Base-by-base conservation (phyloP, 2,797 vertebrate species). In the Sciaenops ocellatus region DNA sequence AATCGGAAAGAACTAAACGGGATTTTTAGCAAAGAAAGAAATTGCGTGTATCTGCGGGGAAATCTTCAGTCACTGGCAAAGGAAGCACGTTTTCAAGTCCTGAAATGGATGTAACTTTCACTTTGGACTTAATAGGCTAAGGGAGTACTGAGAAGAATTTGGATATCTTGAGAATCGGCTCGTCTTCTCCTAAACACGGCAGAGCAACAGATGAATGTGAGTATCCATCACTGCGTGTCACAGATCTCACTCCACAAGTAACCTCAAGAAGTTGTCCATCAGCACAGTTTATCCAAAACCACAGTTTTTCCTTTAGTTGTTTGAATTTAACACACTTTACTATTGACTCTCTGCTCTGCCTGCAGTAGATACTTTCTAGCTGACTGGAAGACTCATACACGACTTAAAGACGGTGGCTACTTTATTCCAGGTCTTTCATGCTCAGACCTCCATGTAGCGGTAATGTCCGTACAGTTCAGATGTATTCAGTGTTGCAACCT, bases 201-300 rank as follows among this genome's bases (percentile, higher is more conserved):
- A 69, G 75, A 82, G 78, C 88, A 92, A 74, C 95, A 90, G 86
- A 95, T 95, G 95, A 92, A 91, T 94, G 95, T 96, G 91, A 96
- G 95, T 95, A 83, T 93, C 67, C 65, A 65, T 57, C 79, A 22
- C 56, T 38, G 28, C 59, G 18, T 12, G 52, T 18, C 73, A 13
- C 44, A 17, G 0, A 55, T 50, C 66, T 12, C 26, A 50, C 59
- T 34, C 5, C 57, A 26, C 28, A n/a, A 51, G 60, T 55, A 41
- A 69, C 28, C 56, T 60, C 34, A 1, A 17, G 22, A 55, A 76
- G 63, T 64, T 77, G 38, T 52, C 65, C 66, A 66, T 73, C 79
- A 48, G 30, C 44, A 63, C 67, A 38, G 55, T 57, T 75, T 44
- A 26, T 41, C 38, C 44, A 20, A 1, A 20, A 54, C 8, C 34